A percentile compares a stretch with the other conserved stretches of the same genome.
Evolutionary conservation across 2,797 vertebrate genomes (phyloP).

Genomic region (Catostomus latipinnis): DNA sequence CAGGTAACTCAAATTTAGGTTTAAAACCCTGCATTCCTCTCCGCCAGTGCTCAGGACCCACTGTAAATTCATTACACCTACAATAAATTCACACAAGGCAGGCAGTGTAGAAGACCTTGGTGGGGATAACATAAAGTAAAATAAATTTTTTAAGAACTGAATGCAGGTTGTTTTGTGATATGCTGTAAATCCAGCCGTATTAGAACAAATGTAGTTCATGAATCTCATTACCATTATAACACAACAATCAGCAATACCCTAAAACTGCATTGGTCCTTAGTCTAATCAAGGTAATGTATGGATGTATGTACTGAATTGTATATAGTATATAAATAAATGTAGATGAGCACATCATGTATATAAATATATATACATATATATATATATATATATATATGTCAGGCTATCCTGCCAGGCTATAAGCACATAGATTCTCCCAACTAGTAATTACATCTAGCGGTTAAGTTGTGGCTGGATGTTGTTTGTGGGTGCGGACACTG

Average conservation of each 20-base stretch:
- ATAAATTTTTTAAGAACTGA: slow-evolving; percentile 12
- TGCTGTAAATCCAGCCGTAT: background rate
- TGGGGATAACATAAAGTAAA: background rate
- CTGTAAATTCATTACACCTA: background rate
- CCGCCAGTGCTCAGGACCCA: slow-evolving; percentile 28
- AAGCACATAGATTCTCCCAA: slow-evolving; percentile 52
- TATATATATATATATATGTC: slow-evolving; percentile 68
- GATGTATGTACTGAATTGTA: slow-evolving; percentile 83
- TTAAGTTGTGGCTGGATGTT: slow-evolving; percentile 39
- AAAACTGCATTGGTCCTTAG: slow-evolving; percentile 54
- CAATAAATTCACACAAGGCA: slow-evolving; percentile 8
- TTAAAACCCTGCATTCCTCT: slow-evolving; percentile 23
- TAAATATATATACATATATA: slow-evolving; percentile 66
- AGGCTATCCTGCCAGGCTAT: slow-evolving; percentile 79
- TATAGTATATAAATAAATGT: slow-evolving; percentile 82
- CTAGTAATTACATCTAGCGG: slow-evolving; percentile 4
- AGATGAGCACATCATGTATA: slow-evolving; percentile 72
- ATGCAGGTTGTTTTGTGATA: slow-evolving; percentile 7
- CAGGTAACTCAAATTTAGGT: slow-evolving; percentile 9
- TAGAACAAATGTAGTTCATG: background rate
- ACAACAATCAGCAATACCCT: slow-evolving; percentile 61
- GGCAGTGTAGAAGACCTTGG: too few relatives aligned
- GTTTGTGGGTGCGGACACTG: slow-evolving; percentile 10
- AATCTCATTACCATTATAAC: slow-evolving; percentile 15
- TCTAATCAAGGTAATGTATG: slow-evolving; percentile 75